phyloP scores from a whole-genome alignment of 2,797 vertebrate species.

The Nannoperca obscura region DNA sequence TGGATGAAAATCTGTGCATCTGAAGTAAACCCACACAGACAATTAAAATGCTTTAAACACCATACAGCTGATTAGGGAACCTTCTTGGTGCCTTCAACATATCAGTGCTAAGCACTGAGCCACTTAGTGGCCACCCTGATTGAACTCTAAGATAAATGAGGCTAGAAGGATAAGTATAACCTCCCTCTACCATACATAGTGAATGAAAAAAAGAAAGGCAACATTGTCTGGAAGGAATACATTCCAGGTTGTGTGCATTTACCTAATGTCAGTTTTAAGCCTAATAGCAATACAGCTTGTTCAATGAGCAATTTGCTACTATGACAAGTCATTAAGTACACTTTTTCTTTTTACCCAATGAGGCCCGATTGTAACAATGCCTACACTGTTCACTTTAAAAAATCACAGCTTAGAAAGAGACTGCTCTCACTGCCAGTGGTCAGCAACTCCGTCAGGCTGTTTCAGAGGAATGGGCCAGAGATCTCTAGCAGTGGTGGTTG shows the following conservation, averaged over 20 bases:
- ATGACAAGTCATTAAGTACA: background rate
- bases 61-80: background rate
- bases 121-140: background rate
- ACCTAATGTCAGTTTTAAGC: background rate
- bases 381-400: background rate
- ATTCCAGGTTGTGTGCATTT: background rate
- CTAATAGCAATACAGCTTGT: background rate
- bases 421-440: background rate
- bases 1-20: background rate
- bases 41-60: background rate
- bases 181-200: background rate
- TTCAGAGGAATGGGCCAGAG: background rate
- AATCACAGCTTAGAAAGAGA: background rate
- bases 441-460: background rate
- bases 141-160: constrained; percentile 14
- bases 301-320: background rate
- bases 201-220: background rate
- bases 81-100: background rate
- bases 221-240: background rate
- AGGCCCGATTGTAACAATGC: background rate
- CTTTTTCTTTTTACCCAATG: background rate
- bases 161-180: constrained; percentile 39
- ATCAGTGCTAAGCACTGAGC: background rate
- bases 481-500: background rate
- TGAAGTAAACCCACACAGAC: background rate